Evolutionary conservation across 2,888 invertebrate genomes (phyloP).

Genomic region (Amiota mariae): DNA sequence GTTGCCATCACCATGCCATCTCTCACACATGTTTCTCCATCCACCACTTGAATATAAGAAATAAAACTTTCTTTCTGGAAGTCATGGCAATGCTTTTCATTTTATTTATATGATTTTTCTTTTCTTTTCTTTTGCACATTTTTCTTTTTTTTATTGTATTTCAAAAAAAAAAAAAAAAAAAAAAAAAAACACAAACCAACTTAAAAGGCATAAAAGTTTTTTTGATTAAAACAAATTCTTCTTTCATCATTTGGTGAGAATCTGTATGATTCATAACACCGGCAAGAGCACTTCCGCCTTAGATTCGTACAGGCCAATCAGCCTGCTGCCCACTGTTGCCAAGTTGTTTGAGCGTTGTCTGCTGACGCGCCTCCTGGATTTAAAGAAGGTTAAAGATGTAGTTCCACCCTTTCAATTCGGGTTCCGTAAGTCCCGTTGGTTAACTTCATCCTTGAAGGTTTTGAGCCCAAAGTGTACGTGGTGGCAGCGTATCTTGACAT

Average conservation of each 20-base stretch:
- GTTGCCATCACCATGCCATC: background rate
- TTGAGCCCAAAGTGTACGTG: no score
- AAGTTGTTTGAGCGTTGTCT: no score
- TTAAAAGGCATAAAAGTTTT: conserved; percentile 36
- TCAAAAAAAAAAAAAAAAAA: conserved; percentile 9
- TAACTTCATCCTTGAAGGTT: no score
- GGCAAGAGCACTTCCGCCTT: no score
- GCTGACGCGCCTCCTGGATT: no score
- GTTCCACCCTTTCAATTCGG: no score
- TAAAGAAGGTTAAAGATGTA: no score
- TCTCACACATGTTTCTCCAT: background rate
- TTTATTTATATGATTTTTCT: conserved; percentile 38
- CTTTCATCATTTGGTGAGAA: background rate
- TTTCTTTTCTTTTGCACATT: background rate
- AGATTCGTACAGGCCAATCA: no score
- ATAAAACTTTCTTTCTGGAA: conserved; percentile 37
- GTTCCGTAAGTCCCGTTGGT: no score
- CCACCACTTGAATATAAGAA: conserved; percentile 24
- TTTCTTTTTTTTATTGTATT: conserved; percentile 47
- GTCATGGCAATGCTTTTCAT: conserved; percentile 45
- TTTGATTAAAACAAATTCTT: conserved; percentile 26
- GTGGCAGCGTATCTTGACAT: no score
- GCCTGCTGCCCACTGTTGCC: no score
- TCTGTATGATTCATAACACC: no score
- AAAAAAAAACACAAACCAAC: conserved; percentile 32